Evolutionary conservation across 2,113 vertebrate species (phyloP).

Genomic region (Cynocephalus volans): DNA sequence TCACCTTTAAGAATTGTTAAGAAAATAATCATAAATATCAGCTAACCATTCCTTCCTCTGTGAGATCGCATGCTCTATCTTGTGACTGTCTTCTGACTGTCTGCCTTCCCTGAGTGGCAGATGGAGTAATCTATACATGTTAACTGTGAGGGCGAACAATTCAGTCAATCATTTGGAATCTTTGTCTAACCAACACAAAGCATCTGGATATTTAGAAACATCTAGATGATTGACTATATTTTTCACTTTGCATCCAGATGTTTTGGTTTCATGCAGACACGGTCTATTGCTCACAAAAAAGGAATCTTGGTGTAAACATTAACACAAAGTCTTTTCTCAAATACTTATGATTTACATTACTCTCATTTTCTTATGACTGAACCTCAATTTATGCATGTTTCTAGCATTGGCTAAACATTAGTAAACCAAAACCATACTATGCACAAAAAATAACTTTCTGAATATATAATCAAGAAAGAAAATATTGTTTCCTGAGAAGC

Average conservation of each 20-base stretch:
- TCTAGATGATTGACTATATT: slow-evolving; percentile 57
- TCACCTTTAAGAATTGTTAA: not conserved
- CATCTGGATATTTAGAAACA: slow-evolving; percentile 72
- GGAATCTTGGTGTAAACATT: slow-evolving; percentile 58
- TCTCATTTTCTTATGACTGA: slow-evolving; percentile 48
- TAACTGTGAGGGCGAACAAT: slow-evolving; percentile 51
- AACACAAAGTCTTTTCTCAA: slow-evolving; percentile 54
- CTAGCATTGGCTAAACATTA: slow-evolving; percentile 21
- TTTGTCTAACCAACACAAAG: slow-evolving; percentile 66
- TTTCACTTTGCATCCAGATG: slow-evolving; percentile 69
- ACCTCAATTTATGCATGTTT: slow-evolving; percentile 52
- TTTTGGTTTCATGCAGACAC: slow-evolving; percentile 63
- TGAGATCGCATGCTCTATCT: not conserved
- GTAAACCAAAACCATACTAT: not conserved
- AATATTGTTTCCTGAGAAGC: not conserved
- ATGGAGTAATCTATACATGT: slow-evolving; percentile 21
- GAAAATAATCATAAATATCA: not conserved
- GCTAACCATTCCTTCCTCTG: not conserved
- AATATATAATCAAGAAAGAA: slow-evolving; percentile 49
- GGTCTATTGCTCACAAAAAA: slow-evolving; percentile 64
- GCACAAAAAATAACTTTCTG: slow-evolving; percentile 16
- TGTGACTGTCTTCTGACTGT: not conserved
- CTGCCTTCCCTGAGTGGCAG: slow-evolving; percentile 1
- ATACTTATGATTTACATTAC: slow-evolving; percentile 58
- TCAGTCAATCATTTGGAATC: slow-evolving; percentile 68